Base-by-base conservation (phyloP, 2,888 invertebrate genomes). In the Eupeodes latifasciatus region DNA sequence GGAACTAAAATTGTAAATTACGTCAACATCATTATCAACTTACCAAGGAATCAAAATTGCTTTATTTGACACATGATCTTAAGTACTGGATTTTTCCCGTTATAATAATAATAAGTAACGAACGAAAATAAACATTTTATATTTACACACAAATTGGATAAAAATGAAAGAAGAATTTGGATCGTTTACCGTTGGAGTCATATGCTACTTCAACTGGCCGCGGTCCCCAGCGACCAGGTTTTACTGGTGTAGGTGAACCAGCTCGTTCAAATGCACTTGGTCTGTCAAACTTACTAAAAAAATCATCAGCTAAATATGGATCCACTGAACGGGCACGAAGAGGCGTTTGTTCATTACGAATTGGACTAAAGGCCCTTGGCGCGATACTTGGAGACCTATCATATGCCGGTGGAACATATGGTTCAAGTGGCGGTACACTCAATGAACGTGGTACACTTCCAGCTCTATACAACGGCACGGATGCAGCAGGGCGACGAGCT, bases 171-270 rank as follows among this genome's bases (percentile, higher is more conserved):
- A 40, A 40, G 6, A 66, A 83, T 71, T 78, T 90, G 90, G 81
- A 81, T 92, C 94, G 94, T 94, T 95, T 96, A 95, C 96, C 96
- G 93, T 96, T 96, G 94, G 95, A 95, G 94, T 96, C 96, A 94
- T 94, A 96, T 91, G 96, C 96, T 92, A 96, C 94, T 94, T 96
- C 96, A 92, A 95, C 95, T 92, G 96, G 95, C 90, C 96, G 95
- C 90, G 96, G 96, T 91, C 94, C 95, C 94, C 95, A 96, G 92
- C 95, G 95, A 93, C 96, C 95, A 91, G 95, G 95, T 95, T 96
- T 96, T 93, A 95, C 95, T 77, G 96, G 96, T 91, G 96, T 96
- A 91, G 96, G 96, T 89, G 96, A 96, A 95, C 95, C 94, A 95
- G 95, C 94, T 94, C 94, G 94, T 91, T 92, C 92, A 91, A 92